These are phyloP conservation scores for Callocephalon fimbriatum DNA, from an alignment of 2,113 vertebrate species.

Conservation along the genomic window DNA sequence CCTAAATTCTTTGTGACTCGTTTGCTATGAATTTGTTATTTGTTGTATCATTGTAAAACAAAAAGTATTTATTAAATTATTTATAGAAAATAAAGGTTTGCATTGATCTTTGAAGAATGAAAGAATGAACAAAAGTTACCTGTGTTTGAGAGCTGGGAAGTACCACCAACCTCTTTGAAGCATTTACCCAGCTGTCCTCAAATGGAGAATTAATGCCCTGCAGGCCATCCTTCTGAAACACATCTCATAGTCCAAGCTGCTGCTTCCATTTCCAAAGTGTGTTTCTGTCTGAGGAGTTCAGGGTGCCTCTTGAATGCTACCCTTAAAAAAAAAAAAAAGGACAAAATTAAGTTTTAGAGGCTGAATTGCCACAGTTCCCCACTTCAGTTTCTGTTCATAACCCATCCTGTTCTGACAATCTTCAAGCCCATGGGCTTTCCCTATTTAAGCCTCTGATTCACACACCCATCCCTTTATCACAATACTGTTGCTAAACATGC, in stretches of 20 bases:
- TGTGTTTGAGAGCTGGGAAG: background rate
- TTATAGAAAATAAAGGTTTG: conserved; percentile 67
- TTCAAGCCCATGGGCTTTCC: background rate
- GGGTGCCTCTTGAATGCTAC: background rate
- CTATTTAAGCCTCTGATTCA: background rate
- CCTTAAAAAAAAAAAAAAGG: background rate
- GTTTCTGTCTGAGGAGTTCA: background rate
- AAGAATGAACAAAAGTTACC: background rate
- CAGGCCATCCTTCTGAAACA: background rate
- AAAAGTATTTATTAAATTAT: conserved; percentile 72
- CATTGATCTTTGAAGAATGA: conserved; percentile 60
- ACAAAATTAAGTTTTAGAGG: background rate
- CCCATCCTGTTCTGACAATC: background rate
- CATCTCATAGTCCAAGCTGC: too few species aligned
- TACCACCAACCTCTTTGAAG: background rate
- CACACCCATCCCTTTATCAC: background rate
- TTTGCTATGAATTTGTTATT: conserved; percentile 68
- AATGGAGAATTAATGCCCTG: background rate
- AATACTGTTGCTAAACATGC: background rate
- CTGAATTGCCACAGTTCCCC: background rate
- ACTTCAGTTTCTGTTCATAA: background rate
- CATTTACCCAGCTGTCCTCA: background rate
- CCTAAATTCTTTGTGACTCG: conserved; percentile 75
- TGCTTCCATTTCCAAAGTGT: background rate
- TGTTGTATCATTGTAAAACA: conserved; percentile 54